phyloP scores from a whole-genome alignment of 2,797 vertebrate genomes.

The Denticeps clupeoides region DNA sequence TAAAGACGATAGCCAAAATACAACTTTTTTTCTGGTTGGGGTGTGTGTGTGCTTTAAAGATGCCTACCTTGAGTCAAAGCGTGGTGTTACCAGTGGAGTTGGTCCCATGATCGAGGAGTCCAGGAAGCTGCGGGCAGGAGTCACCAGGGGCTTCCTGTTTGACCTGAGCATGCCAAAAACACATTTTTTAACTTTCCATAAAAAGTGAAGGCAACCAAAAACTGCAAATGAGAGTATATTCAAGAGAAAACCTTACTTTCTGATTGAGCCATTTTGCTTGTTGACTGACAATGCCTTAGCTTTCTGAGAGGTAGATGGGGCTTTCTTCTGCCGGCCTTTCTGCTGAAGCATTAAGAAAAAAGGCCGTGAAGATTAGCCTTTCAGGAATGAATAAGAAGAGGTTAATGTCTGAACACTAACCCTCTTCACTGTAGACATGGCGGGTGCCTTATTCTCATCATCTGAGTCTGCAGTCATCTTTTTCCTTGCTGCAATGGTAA shows the following conservation, averaged over 20 bases:
- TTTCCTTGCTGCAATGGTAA: conserved; percentile 34
- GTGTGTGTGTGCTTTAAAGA: neutral
- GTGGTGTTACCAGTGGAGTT: conserved; percentile 60
- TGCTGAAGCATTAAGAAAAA: conserved; percentile 36
- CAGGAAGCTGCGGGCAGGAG: conserved; percentile 49
- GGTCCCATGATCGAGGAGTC: conserved; percentile 55
- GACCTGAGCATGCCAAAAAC: conserved; percentile 40
- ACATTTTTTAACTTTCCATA: neutral
- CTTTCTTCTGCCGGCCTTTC: conserved; percentile 55
- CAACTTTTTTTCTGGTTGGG: neutral
- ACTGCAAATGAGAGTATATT: too few species aligned
- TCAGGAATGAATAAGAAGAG: neutral
- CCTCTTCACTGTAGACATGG: conserved; percentile 36
- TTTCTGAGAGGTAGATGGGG: conserved; percentile 50
- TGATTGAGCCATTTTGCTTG: conserved; percentile 41
- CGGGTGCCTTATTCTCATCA: conserved; percentile 40
- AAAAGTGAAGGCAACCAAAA: neutral
- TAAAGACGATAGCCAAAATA: neutral
- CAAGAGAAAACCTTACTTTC: conserved; percentile 50
- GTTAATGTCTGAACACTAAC: conserved; percentile 22
- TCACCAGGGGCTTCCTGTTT: conserved; percentile 49
- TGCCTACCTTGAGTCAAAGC: conserved; percentile 59
- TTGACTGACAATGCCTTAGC: conserved; percentile 41
- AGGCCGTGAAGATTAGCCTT: too few species aligned
- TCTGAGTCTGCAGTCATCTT: conserved; percentile 33